Evolutionary conservation across 2,113 vertebrate genomes (phyloP).

Genomic region (Dromaius novaehollandiae): DNA sequence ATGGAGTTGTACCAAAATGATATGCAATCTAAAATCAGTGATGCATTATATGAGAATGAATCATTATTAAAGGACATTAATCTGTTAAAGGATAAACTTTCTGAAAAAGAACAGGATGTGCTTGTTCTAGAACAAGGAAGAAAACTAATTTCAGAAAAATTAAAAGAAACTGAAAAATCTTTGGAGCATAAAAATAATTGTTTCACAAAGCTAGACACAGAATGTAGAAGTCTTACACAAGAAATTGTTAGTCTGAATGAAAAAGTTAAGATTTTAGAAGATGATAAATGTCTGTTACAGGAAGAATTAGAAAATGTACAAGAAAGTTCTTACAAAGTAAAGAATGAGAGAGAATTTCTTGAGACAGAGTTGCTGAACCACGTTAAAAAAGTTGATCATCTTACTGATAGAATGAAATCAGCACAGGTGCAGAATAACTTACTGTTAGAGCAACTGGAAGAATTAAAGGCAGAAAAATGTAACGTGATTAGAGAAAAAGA

Average conservation of each 20-base stretch:
- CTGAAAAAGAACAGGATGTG: constrained; percentile 70
- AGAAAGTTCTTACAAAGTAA: constrained; percentile 83
- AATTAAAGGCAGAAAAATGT: constrained; percentile 73
- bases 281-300: constrained; percentile 86
- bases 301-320: constrained; percentile 87
- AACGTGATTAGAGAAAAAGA: constrained; percentile 79
- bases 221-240: constrained; percentile 66
- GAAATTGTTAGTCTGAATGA: constrained; percentile 81
- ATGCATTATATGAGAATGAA: constrained; percentile 74
- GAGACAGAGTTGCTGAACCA: constrained; percentile 84
- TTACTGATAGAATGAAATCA: constrained; percentile 74
- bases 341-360: constrained; percentile 87
- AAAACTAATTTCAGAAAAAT: constrained; percentile 62
- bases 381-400: constrained; percentile 79
- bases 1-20: constrained; percentile 70
- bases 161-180: constrained; percentile 54
- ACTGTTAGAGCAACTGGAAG: constrained; percentile 75
- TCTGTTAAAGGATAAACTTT: constrained; percentile 74
- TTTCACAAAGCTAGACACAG: constrained; percentile 69
- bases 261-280: constrained; percentile 86
- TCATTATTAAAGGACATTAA: constrained; percentile 72
- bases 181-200: constrained; percentile 62
- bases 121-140: constrained; percentile 73
- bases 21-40: constrained; percentile 75
- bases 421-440: constrained; percentile 77